Evolutionary conservation across 2,888 invertebrate genomes (phyloP), one percentile per base, ranked within the genome.

Genomic region (Eledona agricola): DNA sequence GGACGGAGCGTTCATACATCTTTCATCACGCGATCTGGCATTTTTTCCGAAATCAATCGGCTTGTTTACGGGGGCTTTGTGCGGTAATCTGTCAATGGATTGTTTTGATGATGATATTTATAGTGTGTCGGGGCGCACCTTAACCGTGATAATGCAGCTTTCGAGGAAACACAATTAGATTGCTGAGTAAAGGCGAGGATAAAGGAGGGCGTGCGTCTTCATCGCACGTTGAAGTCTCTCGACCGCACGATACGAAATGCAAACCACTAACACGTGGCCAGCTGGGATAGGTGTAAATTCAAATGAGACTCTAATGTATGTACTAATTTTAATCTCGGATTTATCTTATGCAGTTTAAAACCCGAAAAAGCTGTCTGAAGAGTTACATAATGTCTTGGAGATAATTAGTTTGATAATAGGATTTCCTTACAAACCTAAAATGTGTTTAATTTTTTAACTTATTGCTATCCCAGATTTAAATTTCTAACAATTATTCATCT

Each of bases 1-100:
- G 63, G 71, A 66, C 62, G 54, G 40, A 47, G 29, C 55, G 40
- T 35, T 47, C 58, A 58, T 57, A 57, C 16, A 35, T 57, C 51
- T 57, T 55, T 42, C 43, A 54, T 51, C 58, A 58, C 55, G 58
- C 58, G 51, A 58, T 51, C 55, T 9, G 11, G 7, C n/a, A 35
- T 26, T 46, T 46, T 35, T 46, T 17, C 42, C 28, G 29, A 43
- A 51, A 51, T 51, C 51, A 43, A 43, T 51, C 20, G 40, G 12
- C 28, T 15, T 43, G 47, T 47, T 47, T 37, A 47, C 42, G 29
- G 15, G 32, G 49, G 32, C 32, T 50, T 50, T 50, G 34, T 50
- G 40, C 53, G 46, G 34, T 45, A 51, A 51, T 53, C 53, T 53
- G 53, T 53, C 53, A 53, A 35, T 31, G 45, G 37, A 53, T 42